A percentile compares a stretch with the other conserved stretches of the same genome.
phyloP scores from a whole-genome alignment of 2,113 vertebrate genomes.

The Halcyon malimbica region DNA sequence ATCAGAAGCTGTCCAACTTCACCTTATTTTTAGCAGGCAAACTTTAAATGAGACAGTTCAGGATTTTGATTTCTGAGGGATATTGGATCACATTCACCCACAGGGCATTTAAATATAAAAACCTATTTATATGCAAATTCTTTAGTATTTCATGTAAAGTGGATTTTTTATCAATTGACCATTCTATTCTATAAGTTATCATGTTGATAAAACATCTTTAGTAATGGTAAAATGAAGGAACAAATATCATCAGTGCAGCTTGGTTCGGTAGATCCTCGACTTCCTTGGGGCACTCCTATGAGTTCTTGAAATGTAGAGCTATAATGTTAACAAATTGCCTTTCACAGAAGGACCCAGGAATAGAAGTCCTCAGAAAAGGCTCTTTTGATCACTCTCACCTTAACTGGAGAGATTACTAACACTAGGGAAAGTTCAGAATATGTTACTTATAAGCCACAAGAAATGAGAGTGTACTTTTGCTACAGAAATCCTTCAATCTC shows the following conservation, averaged over 20 bases:
- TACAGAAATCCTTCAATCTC: background rate
- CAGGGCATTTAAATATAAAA: constrained; percentile 56
- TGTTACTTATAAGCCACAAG: background rate
- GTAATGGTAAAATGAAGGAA: constrained; percentile 15
- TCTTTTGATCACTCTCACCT: background rate
- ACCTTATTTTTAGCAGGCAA: background rate
- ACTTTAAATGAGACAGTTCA: constrained; percentile 54
- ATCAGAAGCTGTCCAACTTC: constrained; percentile 31
- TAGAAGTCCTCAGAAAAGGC: background rate
- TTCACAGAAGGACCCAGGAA: background rate
- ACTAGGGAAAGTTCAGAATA: background rate
- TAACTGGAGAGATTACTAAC: background rate
- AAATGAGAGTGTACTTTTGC: background rate
- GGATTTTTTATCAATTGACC: constrained; percentile 42
- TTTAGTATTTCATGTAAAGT: constrained; percentile 42
- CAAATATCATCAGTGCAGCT: background rate
- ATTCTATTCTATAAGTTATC: constrained; percentile 19
- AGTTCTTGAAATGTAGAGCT: background rate
- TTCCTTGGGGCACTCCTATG: background rate
- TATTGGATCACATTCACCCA: constrained; percentile 33
- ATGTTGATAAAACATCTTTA: constrained; percentile 53
- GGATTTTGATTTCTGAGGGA: constrained; percentile 37
- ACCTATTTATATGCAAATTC: constrained; percentile 71
- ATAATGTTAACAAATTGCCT: background rate
- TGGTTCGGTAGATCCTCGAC: background rate